Percentiles rank a stretch among this genome's conserved stretches.
These are phyloP conservation scores for Noctua janthina DNA, from an alignment of 2,888 invertebrate species.

Conservation along the genomic window DNA sequence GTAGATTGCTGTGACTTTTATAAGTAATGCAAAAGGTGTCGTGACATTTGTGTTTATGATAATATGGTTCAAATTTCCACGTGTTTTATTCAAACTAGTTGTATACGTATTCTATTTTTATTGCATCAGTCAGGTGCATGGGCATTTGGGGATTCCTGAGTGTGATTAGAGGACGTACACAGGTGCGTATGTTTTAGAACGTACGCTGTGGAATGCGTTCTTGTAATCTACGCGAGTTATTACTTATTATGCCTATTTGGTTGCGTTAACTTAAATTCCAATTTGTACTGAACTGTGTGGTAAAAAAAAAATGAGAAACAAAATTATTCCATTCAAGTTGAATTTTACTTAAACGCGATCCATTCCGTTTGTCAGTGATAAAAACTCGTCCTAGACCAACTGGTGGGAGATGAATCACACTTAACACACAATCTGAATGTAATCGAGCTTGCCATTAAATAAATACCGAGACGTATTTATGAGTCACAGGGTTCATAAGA, in stretches of 20 bases:
- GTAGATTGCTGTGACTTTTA: neutral
- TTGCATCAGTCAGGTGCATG: neutral
- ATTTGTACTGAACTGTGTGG: neutral
- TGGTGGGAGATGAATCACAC: conserved; percentile 22
- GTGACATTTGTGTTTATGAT: neutral
- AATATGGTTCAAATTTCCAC: neutral
- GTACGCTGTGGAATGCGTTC: too few relatives aligned
- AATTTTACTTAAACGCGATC: neutral
- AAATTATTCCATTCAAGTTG: neutral
- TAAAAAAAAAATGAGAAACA: neutral
- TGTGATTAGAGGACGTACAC: neutral
- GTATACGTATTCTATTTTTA: neutral
- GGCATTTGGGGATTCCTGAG: neutral
- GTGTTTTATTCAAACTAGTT: neutral
- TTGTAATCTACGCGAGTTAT: too few relatives aligned
- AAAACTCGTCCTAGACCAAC: neutral
- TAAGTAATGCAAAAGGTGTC: neutral
- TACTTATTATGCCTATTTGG: neutral
- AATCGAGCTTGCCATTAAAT: neutral
- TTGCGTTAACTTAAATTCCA: neutral
- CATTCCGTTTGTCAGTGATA: neutral
- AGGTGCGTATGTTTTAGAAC: neutral
- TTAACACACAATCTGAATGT: neutral
- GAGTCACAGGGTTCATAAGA: conserved; percentile 1
- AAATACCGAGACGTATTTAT: neutral